Evolutionary conservation across 2,113 vertebrate genomes (phyloP).

Genomic region (Chlamydotis undulata): DNA sequence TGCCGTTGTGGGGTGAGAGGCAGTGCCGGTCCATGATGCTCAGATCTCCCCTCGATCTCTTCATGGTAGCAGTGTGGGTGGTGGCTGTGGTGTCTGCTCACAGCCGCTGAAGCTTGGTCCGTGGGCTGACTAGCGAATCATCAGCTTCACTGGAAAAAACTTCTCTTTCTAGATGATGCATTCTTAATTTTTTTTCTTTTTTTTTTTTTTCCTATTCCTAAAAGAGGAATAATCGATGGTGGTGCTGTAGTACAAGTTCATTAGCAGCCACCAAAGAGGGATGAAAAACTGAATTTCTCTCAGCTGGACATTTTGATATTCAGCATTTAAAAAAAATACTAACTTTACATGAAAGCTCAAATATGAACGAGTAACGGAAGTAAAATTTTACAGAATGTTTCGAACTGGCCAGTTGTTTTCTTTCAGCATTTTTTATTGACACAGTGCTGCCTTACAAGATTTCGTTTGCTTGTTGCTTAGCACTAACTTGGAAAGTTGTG

Average conservation of each 20-base stretch:
- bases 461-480: neutral
- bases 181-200: neutral
- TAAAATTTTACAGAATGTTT: neutral
- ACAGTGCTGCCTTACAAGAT: neutral
- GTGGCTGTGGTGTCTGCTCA: no score
- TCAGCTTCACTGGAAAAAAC: neutral
- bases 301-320: neutral
- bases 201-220: neutral
- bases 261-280: neutral
- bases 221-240: neutral
- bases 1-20: neutral
- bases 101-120: no score
- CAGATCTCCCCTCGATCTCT: neutral
- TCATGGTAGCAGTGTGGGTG: fast-evolving
- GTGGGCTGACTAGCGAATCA: neutral
- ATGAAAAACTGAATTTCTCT: neutral
- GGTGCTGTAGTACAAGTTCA: neutral
- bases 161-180: neutral
- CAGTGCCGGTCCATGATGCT: no score
- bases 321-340: neutral
- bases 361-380: neutral
- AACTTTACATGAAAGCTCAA: neutral
- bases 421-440: neutral
- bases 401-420: neutral
- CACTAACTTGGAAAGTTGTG: neutral